These are phyloP conservation scores for Hyphantria cunea DNA, from an alignment of 1,140 invertebrate genomes.

Conservation along the genomic window DNA sequence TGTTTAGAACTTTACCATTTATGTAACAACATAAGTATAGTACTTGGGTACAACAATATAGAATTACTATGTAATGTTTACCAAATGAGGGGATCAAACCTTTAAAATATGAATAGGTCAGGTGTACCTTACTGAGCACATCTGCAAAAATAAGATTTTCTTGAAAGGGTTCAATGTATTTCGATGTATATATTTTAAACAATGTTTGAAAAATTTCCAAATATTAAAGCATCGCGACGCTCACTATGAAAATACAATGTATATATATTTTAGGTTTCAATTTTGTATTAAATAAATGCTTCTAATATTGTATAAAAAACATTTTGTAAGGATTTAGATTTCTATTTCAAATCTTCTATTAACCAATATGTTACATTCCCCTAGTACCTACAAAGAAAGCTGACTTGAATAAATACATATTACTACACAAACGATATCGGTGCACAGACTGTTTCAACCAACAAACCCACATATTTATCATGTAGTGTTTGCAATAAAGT, in stretches of 20 bases:
- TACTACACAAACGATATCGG: conserved; percentile 2
- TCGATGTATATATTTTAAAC: too few relatives aligned
- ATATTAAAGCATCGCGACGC: too few relatives aligned
- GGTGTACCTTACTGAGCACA: conserved; percentile 18
- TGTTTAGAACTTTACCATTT: too few relatives aligned
- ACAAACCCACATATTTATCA: conserved; percentile 40
- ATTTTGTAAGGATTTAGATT: too few relatives aligned
- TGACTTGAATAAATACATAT: not conserved
- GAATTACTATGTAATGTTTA: conserved; percentile 29
- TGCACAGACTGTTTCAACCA: conserved; percentile 19
- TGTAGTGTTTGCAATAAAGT: conserved; percentile 44
- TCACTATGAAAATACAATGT: too few relatives aligned
- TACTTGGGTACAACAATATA: not conserved
- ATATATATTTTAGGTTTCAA: too few relatives aligned
- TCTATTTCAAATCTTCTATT: too few relatives aligned
- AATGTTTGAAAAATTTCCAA: too few relatives aligned
- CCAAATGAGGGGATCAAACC: conserved; percentile 26
- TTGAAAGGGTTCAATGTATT: conserved; percentile 12
- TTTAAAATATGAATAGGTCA: conserved; percentile 31
- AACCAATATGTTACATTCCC: too few relatives aligned
- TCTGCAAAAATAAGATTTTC: conserved; percentile 9
- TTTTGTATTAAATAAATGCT: too few relatives aligned
- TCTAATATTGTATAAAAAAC: too few relatives aligned
- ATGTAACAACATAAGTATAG: too few relatives aligned
- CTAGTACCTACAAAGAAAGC: not conserved